Conservation (phyloP, 2,888 invertebrate species). For the Leptinotarsa tumamoca region DNA sequence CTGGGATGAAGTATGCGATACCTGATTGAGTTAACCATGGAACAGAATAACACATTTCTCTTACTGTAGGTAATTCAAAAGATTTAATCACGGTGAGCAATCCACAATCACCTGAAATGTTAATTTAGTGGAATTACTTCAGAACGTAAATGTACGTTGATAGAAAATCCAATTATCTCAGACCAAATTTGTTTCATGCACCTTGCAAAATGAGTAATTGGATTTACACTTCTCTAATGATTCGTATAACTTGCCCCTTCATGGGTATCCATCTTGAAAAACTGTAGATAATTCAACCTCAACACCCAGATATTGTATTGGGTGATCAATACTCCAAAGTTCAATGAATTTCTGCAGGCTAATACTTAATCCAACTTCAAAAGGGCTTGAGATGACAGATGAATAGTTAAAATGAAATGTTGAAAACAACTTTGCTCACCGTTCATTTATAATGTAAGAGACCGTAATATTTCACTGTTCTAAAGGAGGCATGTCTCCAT, state of each 20-base stretch:
- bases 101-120: constrained; percentile 13
- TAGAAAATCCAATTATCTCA: constrained; percentile 20
- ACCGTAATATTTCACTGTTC: constrained; percentile 48
- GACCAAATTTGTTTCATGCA: constrained; percentile 16
- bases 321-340: background rate
- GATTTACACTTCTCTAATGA: too few species aligned
- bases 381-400: constrained; percentile 35
- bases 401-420: constrained; percentile 37
- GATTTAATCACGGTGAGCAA: background rate
- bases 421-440: constrained; percentile 42
- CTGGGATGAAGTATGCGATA: too few species aligned
- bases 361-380: constrained; percentile 19
- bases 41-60: background rate
- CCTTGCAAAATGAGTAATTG: too few species aligned
- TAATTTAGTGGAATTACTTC: constrained; percentile 10
- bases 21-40: background rate
- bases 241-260: too few species aligned
- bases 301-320: too few species aligned
- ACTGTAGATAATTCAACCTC: too few species aligned
- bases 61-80: background rate
- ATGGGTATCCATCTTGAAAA: too few species aligned
- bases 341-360: background rate
- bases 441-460: constrained; percentile 43
- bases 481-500: constrained; percentile 45
- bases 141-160: constrained; percentile 5